Base-by-base conservation (phyloP, 2,797 vertebrate genomes). In the Australoheros facetus region DNA sequence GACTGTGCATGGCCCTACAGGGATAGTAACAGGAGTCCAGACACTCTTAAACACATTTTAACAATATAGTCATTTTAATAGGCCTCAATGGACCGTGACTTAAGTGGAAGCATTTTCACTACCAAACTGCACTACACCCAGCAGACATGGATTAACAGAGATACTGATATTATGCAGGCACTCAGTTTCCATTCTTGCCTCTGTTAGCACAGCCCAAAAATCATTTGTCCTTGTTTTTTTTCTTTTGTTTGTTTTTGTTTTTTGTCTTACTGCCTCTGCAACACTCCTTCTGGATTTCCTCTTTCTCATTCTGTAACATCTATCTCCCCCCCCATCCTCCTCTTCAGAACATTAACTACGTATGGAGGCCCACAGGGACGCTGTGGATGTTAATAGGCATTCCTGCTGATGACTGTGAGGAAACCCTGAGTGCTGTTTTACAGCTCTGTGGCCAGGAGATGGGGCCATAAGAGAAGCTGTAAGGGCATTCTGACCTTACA, bases 391-490 rank as follows among this genome's bases (percentile, higher is more conserved):
- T 86, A 83, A 82, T 77, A 77, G 80, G 70, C 54, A 71, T 26
- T 75, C 72, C 77, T 55, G 71, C 30, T 83, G 84, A 74, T 56
- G 77, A 72, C 71, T 76, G 76, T 9, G 5, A 77, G 75, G 66
- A 64, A 28, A 26, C 19, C 10, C 37, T 42, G 7, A 34, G 56
- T 56, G 78, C 39, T 92, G 91, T 83, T 89, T 86, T 93, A 73
- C 85, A 83, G 81, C 56, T 66, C 62, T 55, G 71, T 83, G 89
- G 66, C 95, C 95, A 96, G 93, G 82, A 96, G 95, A 92, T 90
- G 95, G 95, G 80, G 93, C 89, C 92, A 93, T 92, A 92, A 91
- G 87, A 91, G 88, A 93, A 82, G 89, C 78, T 88, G 85, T 87
- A 88, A 94, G 89, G 89, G 86, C 89, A 73, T 28, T 42, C 45